A percentile compares a stretch with the other conserved stretches of the same genome.
Conservation (phyloP, 2,113 vertebrate genomes). For the Marcusenius ussheri region DNA sequence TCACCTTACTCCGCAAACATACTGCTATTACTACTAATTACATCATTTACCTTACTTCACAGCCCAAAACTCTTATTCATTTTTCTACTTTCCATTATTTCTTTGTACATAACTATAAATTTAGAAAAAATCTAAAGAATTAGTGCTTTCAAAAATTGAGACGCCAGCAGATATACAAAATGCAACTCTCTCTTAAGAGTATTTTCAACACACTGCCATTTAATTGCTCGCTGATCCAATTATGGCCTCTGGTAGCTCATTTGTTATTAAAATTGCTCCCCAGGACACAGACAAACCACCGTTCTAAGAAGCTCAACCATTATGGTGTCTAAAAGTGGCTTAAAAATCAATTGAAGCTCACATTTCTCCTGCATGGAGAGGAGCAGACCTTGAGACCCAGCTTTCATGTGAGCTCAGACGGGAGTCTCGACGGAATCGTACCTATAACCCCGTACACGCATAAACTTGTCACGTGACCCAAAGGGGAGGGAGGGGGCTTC, state of each 20-base stretch:
- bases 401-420: background rate
- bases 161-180: background rate
- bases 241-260: slow-evolving; percentile 19
- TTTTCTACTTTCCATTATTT: background rate
- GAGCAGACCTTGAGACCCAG: background rate
- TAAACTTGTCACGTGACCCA: background rate
- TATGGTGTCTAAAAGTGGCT: background rate
- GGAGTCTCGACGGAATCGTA: background rate
- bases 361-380: background rate
- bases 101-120: background rate
- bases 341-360: background rate
- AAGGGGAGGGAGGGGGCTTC: background rate
- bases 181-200: background rate
- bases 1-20: background rate
- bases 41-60: background rate
- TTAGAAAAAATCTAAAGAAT: background rate
- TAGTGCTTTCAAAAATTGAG: background rate
- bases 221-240: slow-evolving; percentile 22
- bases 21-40: background rate
- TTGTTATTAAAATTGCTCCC: slow-evolving; percentile 26
- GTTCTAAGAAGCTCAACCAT: background rate
- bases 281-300: background rate
- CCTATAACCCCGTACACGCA: background rate
- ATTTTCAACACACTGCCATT: slow-evolving; percentile 1
- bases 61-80: background rate